Evolutionary conservation across 2,797 vertebrate species (phyloP).

Genomic region (Mus minutoides): DNA sequence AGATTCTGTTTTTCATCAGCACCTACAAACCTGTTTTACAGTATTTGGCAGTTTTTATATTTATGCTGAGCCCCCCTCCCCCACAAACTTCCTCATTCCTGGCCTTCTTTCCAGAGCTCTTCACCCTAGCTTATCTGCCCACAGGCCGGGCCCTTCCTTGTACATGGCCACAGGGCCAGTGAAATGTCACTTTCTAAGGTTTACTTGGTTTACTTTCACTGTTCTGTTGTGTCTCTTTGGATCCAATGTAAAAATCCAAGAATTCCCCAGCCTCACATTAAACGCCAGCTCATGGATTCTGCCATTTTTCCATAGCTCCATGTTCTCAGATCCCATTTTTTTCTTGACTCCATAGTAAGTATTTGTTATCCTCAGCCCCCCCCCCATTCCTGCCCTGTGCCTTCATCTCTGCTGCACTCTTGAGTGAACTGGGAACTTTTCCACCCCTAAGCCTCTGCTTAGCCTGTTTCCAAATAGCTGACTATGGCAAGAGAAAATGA

Average conservation of each 20-base stretch:
- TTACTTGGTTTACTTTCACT: background rate
- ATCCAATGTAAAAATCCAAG: background rate
- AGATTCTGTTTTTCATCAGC: background rate
- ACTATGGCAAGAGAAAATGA: background rate
- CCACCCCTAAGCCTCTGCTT: background rate
- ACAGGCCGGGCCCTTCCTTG: background rate
- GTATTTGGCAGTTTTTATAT: background rate
- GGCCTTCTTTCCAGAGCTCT: background rate
- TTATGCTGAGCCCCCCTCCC: background rate
- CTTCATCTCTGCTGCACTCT: background rate
- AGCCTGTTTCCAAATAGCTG: background rate
- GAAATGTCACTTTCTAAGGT: background rate
- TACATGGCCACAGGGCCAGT: background rate
- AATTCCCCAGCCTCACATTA: background rate
- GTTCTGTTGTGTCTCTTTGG: background rate
- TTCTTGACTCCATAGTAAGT: background rate
- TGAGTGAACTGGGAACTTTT: background rate
- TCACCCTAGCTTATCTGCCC: background rate
- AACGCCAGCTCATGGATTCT: background rate
- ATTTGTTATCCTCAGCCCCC: background rate
- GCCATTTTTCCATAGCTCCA: background rate
- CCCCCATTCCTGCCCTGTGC: no score
- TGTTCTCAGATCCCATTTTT: background rate
- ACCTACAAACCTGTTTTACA: background rate
- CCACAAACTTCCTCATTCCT: background rate